Evolutionary conservation across 2,888 invertebrate species (phyloP), one percentile per base, ranked within the genome.

Genomic region (Drosophila picticornis): DNA sequence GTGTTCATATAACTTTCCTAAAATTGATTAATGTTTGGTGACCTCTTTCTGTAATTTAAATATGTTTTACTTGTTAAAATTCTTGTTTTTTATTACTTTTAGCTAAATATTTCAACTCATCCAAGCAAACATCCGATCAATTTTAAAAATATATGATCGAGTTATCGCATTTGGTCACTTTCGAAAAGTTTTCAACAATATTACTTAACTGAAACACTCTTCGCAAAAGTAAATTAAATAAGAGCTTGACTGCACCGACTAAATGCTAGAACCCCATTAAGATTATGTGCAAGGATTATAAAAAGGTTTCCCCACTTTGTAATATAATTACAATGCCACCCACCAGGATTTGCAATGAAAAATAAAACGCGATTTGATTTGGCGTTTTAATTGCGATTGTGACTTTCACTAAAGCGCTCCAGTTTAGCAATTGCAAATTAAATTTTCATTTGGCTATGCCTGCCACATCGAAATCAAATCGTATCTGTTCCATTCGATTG

Each of bases 331-430:
- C 27, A 56, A 38, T 56, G 38, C 34, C 46, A 46, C 27, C 53
- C 25, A 22, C 22, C 2, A 34, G 53, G 32, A 53, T 53, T 34
- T 34, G 34, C 25, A 34, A 48, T 59, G 56, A 64, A 48, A 66
- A 51, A 34, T 56, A 40, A 65, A 51, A 40, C 32, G 62, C 65
- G 62, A 34, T 58, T 61, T 60, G 70, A 53, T 50, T 64, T 50
- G 62, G 50, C 60, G 67, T 85, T 83, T 82, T 86, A 84, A 84
- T 87, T 84, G 83, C 80, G 67, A 71, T 75, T 81, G 74, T 74
- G 29, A 34, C 56, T 38, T 60, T 66, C 77, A 85, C 81, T 88
- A 77, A 81, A 83, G 75, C 74, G 51, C 51, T 19, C 53, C 65
- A 67, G 40, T 48, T 38, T 46, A 27, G 27, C n/a, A 27, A 55